phyloP scores from a whole-genome alignment of 2,113 vertebrate species.

The Sebastes schlegelii region DNA sequence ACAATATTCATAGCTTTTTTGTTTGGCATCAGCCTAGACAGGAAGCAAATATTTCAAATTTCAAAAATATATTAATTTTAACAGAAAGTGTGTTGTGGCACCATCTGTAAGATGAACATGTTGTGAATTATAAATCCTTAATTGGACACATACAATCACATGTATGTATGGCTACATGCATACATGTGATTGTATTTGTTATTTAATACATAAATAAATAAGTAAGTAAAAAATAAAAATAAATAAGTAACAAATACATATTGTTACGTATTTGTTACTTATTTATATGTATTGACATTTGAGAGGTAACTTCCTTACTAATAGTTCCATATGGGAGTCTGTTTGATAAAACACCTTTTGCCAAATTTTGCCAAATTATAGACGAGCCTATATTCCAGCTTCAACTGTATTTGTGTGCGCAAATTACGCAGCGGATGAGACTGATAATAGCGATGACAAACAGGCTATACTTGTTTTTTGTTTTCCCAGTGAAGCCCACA shows the following conservation, averaged over 20 bases:
- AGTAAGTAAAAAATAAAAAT: too few species aligned
- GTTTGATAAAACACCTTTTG: not conserved
- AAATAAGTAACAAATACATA: not conserved
- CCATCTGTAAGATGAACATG: not conserved
- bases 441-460: not conserved
- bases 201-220: too few species aligned
- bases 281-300: not conserved
- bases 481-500: conserved; percentile 1
- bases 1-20: not conserved
- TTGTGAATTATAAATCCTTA: not conserved
- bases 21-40: not conserved
- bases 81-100: not conserved
- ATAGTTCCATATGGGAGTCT: not conserved
- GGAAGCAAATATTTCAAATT: not conserved
- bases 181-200: too few species aligned
- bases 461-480: not conserved
- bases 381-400: not conserved
- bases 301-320: not conserved
- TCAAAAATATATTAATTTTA: not conserved
- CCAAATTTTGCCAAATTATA: not conserved
- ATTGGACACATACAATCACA: not conserved
- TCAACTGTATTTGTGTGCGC: conserved; percentile 32
- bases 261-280: not conserved
- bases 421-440: conserved; percentile 64
- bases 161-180: too few species aligned